Evolutionary conservation across 2,113 vertebrate genomes (phyloP), one percentile per base, ranked within the genome.

Genomic region (Setophaga coronata): DNA sequence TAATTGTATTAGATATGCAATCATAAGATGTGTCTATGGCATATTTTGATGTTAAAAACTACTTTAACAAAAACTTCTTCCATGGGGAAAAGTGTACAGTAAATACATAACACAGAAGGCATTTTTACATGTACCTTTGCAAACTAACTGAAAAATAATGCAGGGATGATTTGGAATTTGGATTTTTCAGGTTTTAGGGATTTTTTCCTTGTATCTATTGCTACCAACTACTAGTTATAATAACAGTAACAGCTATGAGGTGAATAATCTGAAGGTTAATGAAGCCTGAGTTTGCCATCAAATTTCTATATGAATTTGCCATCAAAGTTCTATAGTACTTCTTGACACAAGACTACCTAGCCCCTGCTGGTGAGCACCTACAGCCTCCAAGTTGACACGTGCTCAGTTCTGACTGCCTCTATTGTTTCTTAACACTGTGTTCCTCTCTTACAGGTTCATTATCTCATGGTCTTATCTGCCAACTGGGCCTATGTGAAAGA

Each of bases 401-500:
- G 24, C 28, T 83, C 18, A 73, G 0, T 42, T 72, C 34, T 36
- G 33, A 20, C 14, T 36, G 2, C 8, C 5, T 61, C 20, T 51
- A 1, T 61, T 28, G 10, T 5, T 83, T 77, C 26, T 34, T 96
- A 94, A 94, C 2, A 2, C 43, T 5, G 0, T 88, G 18, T 81
- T 82, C 74, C 31, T 96, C 81, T 95, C 77, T 95, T 81, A 42
- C 96, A 99, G 99, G 99, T 99, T 92, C 99, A 99, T 91, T 99
- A 99, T 97, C 98, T 99, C 97, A 99, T 99, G 99, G 99, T 99
- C 86, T 98, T 99, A 77, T 99, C 99, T 47, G 99, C 99, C 86
- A 99, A 99, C 98, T 99, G 99, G 99, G 99, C 99, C 91, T 99
- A 99, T 14, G 99, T 99, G 98, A 99, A 99, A 95, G 99, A 99